phyloP scores from a whole-genome alignment of 2,888 invertebrate genomes.

The Sinelater perroti region DNA sequence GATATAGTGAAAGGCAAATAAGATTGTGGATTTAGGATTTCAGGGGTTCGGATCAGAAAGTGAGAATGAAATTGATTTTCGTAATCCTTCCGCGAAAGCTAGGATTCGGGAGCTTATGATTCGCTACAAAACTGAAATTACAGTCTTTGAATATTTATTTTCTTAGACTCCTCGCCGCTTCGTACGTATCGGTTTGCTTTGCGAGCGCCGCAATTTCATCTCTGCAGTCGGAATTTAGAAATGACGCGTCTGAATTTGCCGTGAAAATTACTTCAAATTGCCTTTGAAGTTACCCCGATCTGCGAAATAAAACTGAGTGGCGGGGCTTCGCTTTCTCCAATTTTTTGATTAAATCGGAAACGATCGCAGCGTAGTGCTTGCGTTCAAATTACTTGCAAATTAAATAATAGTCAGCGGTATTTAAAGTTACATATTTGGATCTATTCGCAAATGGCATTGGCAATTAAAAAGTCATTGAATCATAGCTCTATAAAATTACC shows the following conservation, averaged over 20 bases:
- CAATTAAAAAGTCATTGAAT: too few relatives aligned
- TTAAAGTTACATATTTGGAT: too few relatives aligned
- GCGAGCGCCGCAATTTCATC: conserved; percentile 22
- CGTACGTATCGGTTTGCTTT: conserved; percentile 23
- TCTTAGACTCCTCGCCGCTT: conserved; percentile 26
- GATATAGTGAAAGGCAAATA: conserved; percentile 39
- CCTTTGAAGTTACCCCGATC: conserved; percentile 1
- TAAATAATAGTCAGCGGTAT: too few relatives aligned
- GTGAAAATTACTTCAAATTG: conserved; percentile 24
- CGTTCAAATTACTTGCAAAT: too few relatives aligned
- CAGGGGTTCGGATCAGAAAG: conserved; percentile 43
- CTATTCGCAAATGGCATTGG: too few relatives aligned
- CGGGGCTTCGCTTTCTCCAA: neutral
- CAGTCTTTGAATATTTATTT: conserved; percentile 38
- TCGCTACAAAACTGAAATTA: conserved; percentile 39
- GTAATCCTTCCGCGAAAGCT: conserved; percentile 42
- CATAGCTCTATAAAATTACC: too few relatives aligned
- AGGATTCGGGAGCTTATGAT: conserved; percentile 37
- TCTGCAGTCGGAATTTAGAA: conserved; percentile 26
- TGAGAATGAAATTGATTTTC: conserved; percentile 48
- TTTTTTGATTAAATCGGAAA: too few relatives aligned
- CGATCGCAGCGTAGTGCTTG: too few relatives aligned
- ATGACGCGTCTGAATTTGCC: conserved; percentile 9
- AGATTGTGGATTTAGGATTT: conserved; percentile 43
- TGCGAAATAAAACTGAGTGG: conserved; percentile 11